Conservation (phyloP, 1,140 invertebrate genomes). For the Planococcus citri region DNA sequence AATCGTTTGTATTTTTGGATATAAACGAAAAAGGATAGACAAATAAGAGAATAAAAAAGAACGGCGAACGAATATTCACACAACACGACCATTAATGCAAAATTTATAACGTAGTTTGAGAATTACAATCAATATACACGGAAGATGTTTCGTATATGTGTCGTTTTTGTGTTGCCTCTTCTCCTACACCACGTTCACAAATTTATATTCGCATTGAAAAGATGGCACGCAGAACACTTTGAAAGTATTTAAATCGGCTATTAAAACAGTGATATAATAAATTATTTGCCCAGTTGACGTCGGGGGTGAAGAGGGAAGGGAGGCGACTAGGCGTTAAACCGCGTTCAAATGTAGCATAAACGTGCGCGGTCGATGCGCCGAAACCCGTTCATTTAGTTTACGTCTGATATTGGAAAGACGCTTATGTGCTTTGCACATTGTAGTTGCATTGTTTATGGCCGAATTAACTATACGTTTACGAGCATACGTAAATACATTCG, state of each 20-base stretch:
- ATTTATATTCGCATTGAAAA: background rate
- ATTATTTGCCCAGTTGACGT: background rate
- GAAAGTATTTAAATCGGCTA: conserved; percentile 3
- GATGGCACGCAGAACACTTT: background rate
- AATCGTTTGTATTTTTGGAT: no score
- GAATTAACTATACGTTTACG: conserved; percentile 7
- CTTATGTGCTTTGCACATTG: background rate
- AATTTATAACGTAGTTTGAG: background rate
- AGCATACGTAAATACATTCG: background rate
- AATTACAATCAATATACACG: background rate
- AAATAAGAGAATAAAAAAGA: no score
- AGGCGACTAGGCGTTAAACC: background rate
- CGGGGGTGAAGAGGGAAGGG: background rate
- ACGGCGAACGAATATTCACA: no score
- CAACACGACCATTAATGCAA: no score
- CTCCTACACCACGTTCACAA: background rate
- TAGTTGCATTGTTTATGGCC: background rate
- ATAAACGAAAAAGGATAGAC: no score
- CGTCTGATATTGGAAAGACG: background rate
- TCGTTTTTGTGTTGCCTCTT: background rate
- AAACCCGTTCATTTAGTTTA: background rate
- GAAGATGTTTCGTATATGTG: background rate
- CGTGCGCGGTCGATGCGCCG: background rate
- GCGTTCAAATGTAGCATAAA: background rate
- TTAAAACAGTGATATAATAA: conserved; percentile 4